phyloP scores from a whole-genome alignment of 2,888 invertebrate species.

The Heliconius ethilla region DNA sequence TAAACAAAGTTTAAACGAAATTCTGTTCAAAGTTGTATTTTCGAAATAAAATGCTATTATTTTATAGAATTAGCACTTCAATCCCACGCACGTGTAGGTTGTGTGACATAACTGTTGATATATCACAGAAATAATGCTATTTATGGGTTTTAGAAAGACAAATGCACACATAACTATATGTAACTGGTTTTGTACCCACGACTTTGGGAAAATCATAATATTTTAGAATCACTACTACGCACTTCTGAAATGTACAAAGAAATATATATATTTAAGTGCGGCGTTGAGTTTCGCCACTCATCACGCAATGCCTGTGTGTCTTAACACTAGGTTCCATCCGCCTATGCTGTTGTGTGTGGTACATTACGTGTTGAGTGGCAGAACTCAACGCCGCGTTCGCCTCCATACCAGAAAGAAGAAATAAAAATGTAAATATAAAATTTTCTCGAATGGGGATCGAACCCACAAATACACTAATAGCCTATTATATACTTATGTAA shows the following conservation, averaged over 20 bases:
- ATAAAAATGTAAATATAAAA: no score
- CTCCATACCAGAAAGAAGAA: no score
- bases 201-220: not conserved
- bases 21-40: slow-evolving; percentile 1
- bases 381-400: no score
- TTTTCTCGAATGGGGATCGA: no score
- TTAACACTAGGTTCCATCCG: no score
- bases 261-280: not conserved
- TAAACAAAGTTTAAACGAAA: not conserved
- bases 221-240: slow-evolving; percentile 10
- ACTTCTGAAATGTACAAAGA: not conserved
- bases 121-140: slow-evolving; percentile 27
- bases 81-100: slow-evolving; percentile 32
- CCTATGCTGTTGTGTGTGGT: no score
- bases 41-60: slow-evolving; percentile 29
- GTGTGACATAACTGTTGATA: slow-evolving; percentile 29
- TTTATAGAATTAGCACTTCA: slow-evolving; percentile 41
- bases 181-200: slow-evolving; percentile 17
- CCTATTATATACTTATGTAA: not conserved
- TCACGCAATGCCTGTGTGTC: no score
- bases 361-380: no score
- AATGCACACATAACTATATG: not conserved
- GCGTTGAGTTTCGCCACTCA: no score
- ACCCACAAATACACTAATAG: no score
- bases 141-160: slow-evolving; percentile 35